phyloP scores from a whole-genome alignment of 1,140 invertebrate species.

The Drosophila novamexicana region DNA sequence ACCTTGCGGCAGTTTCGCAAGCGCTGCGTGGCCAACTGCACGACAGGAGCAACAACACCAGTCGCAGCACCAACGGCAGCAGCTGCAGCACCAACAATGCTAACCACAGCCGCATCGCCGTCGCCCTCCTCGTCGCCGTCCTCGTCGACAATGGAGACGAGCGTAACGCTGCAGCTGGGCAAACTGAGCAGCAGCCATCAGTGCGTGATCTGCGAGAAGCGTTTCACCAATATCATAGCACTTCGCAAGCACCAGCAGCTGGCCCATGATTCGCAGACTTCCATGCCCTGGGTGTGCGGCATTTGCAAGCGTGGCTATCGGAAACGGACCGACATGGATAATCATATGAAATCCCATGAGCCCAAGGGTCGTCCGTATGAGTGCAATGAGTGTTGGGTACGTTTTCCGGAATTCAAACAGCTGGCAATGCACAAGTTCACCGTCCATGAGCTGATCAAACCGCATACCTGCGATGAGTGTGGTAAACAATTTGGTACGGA shows the following conservation, averaged over 20 bases:
- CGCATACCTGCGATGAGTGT: conserved; percentile 76
- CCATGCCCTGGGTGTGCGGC: conserved; percentile 71
- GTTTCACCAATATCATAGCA: conserved; percentile 73
- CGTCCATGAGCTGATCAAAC: conserved; percentile 75
- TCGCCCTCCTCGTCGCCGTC: conserved; percentile 68
- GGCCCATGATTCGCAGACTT: conserved; percentile 68
- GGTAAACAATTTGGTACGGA: conserved; percentile 83
- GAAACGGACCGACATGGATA: conserved; percentile 76
- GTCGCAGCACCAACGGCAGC: not conserved
- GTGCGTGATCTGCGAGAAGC: conserved; percentile 71
- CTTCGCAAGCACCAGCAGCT: conserved; percentile 76
- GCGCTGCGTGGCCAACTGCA: conserved; percentile 43
- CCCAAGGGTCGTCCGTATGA: conserved; percentile 74
- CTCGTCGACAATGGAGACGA: conserved; percentile 58
- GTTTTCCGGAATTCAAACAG: conserved; percentile 75
- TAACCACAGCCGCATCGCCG: conserved; percentile 37
- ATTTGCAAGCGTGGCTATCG: conserved; percentile 79
- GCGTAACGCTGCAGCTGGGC: conserved; percentile 30
- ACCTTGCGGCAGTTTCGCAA: conserved; percentile 75
- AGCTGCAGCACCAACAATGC: conserved; percentile 13
- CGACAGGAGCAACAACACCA: conserved; percentile 7
- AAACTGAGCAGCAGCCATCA: conserved; percentile 65
- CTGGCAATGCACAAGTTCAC: conserved; percentile 77
- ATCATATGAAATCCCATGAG: conserved; percentile 80
- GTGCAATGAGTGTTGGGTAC: conserved; percentile 73